Conservation (phyloP, 2,888 invertebrate genomes). For the Amiota minor region DNA sequence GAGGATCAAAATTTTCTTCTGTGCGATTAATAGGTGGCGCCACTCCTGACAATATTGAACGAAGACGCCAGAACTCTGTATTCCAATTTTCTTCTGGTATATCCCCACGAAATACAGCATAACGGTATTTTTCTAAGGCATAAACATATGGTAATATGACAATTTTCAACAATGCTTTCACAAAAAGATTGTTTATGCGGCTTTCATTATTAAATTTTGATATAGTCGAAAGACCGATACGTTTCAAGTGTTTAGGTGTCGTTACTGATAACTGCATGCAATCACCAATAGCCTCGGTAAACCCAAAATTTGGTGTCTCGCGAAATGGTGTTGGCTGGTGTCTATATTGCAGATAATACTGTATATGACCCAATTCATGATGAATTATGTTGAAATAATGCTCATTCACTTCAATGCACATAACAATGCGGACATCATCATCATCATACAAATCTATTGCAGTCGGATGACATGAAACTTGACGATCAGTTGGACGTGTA, state of each 20-base stretch:
- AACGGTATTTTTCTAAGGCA: slow-evolving; percentile 81
- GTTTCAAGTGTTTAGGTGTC: slow-evolving; percentile 81
- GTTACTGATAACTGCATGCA: slow-evolving; percentile 81
- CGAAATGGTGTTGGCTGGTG: slow-evolving; percentile 77
- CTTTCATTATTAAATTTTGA: slow-evolving; percentile 78
- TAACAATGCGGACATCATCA: slow-evolving; percentile 84
- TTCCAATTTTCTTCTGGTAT: slow-evolving; percentile 77
- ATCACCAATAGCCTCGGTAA: slow-evolving; percentile 85
- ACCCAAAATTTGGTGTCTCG: slow-evolving; percentile 76
- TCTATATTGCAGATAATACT: slow-evolving; percentile 80
- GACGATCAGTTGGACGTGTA: slow-evolving; percentile 82
- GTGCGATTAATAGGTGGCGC: slow-evolving; percentile 78
- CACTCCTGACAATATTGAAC: slow-evolving; percentile 78
- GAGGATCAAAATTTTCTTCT: slow-evolving; percentile 83
- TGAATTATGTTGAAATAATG: slow-evolving; percentile 77
- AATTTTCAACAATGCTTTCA: slow-evolving; percentile 77
- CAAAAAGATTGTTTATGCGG: slow-evolving; percentile 80
- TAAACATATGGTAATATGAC: slow-evolving; percentile 82
- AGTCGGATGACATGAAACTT: slow-evolving; percentile 88
- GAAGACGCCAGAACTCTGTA: slow-evolving; percentile 80
- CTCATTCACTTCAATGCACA: slow-evolving; percentile 77
- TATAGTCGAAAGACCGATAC: slow-evolving; percentile 78
- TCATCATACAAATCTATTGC: slow-evolving; percentile 90
- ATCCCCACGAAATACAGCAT: slow-evolving; percentile 79
- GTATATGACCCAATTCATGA: slow-evolving; percentile 82